These are phyloP conservation scores for Hydractinia symbiolongicarpus DNA, from an alignment of 30 jellyfish, hydroid and myxozoan species.

Conservation along the genomic window DNA sequence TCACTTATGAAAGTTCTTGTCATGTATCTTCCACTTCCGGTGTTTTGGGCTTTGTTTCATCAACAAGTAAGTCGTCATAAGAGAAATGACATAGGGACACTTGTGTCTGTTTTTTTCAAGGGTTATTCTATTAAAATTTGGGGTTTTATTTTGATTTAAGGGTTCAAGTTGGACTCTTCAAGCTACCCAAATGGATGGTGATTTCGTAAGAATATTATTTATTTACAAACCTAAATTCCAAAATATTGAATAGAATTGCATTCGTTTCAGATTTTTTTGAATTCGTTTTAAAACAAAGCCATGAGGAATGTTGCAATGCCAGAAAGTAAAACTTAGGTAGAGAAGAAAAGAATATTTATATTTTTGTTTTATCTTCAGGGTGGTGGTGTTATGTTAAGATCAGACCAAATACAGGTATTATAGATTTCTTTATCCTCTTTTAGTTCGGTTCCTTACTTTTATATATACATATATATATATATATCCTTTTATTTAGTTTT, in stretches of 20 bases:
- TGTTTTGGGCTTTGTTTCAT: slow-evolving; percentile 96
- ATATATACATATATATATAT: no score
- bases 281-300: not conserved
- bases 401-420: slow-evolving; percentile 93
- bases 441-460: not conserved
- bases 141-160: slow-evolving; percentile 1
- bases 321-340: not conserved
- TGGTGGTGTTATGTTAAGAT: slow-evolving; percentile 55
- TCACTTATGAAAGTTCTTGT: slow-evolving; percentile 69
- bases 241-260: not conserved
- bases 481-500: slow-evolving; percentile 45
- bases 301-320: no score
- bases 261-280: not conserved
- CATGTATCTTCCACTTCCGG: slow-evolving; percentile 93
- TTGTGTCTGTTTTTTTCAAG: not conserved
- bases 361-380: slow-evolving; percentile 44
- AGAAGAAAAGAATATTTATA: no score
- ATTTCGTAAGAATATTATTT: slow-evolving; percentile 41
- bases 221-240: not conserved
- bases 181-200: slow-evolving; percentile 99
- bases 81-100: not conserved
- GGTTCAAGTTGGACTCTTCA: slow-evolving; percentile 99
- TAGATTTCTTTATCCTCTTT: not conserved
- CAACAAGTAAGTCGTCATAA: slow-evolving; percentile 63
- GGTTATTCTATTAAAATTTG: not conserved